A percentile compares a stretch with the other conserved stretches of the same genome.
phyloP scores from a whole-genome alignment of 2,113 vertebrate genomes.

The Ranitomeya imitator region DNA sequence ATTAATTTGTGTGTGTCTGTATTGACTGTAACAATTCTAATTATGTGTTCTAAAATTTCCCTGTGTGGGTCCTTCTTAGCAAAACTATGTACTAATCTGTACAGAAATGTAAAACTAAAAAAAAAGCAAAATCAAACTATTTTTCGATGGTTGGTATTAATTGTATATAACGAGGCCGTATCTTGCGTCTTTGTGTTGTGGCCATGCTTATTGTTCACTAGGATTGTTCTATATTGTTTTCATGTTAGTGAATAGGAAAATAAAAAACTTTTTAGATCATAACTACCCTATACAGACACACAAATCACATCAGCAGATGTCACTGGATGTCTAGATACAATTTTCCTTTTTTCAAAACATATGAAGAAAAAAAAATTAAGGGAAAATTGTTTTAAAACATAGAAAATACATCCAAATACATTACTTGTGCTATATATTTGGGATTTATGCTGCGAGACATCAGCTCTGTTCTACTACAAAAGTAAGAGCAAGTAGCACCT shows the following conservation, averaged over 20 bases:
- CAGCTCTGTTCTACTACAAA: background rate
- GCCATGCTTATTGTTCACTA: conserved; percentile 15
- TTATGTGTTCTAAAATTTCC: background rate
- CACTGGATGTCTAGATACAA: background rate
- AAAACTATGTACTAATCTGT: conserved; percentile 40
- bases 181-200: conserved; percentile 39
- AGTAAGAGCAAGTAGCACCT: background rate
- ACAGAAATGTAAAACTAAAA: conserved; percentile 49
- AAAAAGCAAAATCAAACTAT: conserved; percentile 52
- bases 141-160: conserved; percentile 50
- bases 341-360: too few species aligned
- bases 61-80: conserved; percentile 15
- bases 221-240: conserved; percentile 37
- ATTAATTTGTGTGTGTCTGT: background rate
- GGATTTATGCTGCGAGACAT: background rate
- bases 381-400: background rate
- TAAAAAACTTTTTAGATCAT: background rate
- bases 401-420: background rate
- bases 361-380: too few species aligned
- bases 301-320: conserved; percentile 35
- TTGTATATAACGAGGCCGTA: conserved; percentile 24
- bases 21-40: conserved; percentile 21
- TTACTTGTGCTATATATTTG: background rate
- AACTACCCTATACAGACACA: background rate
- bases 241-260: conserved; percentile 11